Conservation (phyloP, 35 echinoderm and acorn worm species). For the Ptychodera flava region DNA sequence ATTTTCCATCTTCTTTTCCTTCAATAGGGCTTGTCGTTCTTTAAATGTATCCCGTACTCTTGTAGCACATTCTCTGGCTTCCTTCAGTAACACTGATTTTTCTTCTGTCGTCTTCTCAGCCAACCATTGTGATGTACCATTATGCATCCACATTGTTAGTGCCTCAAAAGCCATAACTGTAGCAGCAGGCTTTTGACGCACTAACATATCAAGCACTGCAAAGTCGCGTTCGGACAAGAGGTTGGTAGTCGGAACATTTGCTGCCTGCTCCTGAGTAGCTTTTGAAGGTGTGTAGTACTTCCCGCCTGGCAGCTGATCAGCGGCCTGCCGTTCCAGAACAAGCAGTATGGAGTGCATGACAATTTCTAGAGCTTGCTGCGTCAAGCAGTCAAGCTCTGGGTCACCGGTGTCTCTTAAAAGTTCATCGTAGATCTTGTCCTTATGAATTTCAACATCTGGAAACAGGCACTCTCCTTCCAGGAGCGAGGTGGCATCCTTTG, state of each 20-base stretch:
- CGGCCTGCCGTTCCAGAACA: slow-evolving; percentile 36
- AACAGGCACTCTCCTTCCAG: not conserved
- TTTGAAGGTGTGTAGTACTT: slow-evolving; percentile 31
- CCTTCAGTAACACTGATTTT: slow-evolving; percentile 6
- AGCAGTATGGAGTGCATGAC: slow-evolving; percentile 36
- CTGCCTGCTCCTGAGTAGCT: not conserved
- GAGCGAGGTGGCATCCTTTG: not conserved
- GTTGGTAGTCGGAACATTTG: slow-evolving; percentile 36
- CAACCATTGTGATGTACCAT: not conserved
- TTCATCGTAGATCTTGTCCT: not conserved
- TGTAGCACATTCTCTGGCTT: slow-evolving; percentile 3
- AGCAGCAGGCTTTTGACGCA: slow-evolving; percentile 53
- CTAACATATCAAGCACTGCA: slow-evolving; percentile 41
- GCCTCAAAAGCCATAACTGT: slow-evolving; percentile 21
- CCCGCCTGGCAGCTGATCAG: slow-evolving; percentile 66
- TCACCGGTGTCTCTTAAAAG: slow-evolving; percentile 3
- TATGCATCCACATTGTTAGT: slow-evolving; percentile 57
- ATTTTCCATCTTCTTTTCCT: not conserved
- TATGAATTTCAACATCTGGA: not conserved
- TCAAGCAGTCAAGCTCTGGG: slow-evolving; percentile 26
- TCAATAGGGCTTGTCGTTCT: not conserved
- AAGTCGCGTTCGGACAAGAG: slow-evolving; percentile 46
- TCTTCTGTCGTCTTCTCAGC: not conserved
- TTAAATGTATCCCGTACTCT: not conserved
- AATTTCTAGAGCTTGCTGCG: slow-evolving; percentile 52